Evolutionary conservation across 2,888 invertebrate genomes (phyloP).

Genomic region (Fragum sueziense): DNA sequence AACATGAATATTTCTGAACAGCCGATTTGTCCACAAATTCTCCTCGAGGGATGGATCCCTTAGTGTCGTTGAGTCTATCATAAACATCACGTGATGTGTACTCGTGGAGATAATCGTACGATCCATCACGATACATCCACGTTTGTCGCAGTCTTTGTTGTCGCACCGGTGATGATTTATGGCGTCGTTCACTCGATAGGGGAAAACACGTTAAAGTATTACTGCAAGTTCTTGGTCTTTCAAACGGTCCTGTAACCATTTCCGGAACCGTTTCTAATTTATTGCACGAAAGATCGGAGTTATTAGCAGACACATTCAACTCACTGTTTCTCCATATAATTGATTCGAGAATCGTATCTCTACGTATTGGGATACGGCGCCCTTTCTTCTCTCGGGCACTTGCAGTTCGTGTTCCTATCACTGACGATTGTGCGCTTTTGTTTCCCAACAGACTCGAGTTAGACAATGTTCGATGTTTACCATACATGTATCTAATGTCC

Average conservation of each 20-base stretch:
- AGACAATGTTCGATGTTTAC: background rate
- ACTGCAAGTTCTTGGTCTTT: background rate
- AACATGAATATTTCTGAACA: too few species aligned
- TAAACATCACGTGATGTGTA: constrained; percentile 4
- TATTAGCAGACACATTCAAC: background rate
- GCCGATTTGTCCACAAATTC: background rate
- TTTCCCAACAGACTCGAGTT: background rate
- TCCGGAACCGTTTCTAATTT: too few species aligned
- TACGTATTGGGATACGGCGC: background rate
- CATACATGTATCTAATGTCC: background rate
- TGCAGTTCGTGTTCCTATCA: background rate
- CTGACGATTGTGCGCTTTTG: background rate
- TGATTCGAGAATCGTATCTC: background rate
- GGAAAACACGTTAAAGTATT: constrained; percentile 13
- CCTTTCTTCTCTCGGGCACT: background rate
- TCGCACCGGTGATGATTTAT: background rate
- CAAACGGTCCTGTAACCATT: too few species aligned
- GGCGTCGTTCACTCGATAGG: background rate
- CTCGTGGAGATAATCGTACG: background rate
- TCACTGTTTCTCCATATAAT: background rate
- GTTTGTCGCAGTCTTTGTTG: background rate
- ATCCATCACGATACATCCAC: background rate
- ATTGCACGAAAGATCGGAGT: background rate
- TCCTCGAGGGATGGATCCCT: background rate
- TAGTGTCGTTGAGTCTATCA: background rate